Evolutionary conservation across 2,113 vertebrate species (phyloP).

Genomic region (Pelvicachromis taeniatus): DNA sequence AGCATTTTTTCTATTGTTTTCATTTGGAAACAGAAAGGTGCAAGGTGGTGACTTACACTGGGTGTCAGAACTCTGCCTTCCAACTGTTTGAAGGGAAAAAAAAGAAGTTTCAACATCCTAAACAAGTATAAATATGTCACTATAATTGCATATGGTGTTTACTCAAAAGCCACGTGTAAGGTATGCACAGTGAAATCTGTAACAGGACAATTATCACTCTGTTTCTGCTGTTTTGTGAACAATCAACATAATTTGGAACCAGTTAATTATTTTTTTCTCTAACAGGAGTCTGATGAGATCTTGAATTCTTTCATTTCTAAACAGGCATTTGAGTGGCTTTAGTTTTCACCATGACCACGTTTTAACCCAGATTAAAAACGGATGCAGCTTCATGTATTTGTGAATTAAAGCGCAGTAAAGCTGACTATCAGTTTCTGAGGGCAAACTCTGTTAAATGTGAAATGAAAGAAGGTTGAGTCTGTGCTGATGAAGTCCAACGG

Average conservation of each 20-base stretch:
- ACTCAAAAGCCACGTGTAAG: neutral
- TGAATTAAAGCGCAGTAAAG: neutral
- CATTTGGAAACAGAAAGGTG: slow-evolving; percentile 55
- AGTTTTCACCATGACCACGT: neutral
- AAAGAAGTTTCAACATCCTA: slow-evolving; percentile 49
- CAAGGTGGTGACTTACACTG: slow-evolving; percentile 44
- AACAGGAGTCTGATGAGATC: neutral
- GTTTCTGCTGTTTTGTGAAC: neutral
- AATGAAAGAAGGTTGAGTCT: neutral
- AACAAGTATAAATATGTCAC: slow-evolving; percentile 27
- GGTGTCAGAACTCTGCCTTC: slow-evolving; percentile 60
- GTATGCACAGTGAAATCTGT: neutral
- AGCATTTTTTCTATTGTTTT: slow-evolving; percentile 55
- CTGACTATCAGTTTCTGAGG: neutral
- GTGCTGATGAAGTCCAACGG: neutral
- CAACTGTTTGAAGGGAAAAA: slow-evolving; percentile 60
- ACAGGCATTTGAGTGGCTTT: neutral
- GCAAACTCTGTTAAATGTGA: neutral
- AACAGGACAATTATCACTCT: neutral
- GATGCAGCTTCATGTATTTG: neutral
- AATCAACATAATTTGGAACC: neutral
- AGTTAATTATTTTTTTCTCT: neutral
- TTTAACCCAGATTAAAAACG: neutral
- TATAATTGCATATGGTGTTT: slow-evolving; percentile 6
- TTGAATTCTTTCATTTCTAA: neutral